Conservation (phyloP, 2,113 vertebrate species). For the Symphodus melops region DNA sequence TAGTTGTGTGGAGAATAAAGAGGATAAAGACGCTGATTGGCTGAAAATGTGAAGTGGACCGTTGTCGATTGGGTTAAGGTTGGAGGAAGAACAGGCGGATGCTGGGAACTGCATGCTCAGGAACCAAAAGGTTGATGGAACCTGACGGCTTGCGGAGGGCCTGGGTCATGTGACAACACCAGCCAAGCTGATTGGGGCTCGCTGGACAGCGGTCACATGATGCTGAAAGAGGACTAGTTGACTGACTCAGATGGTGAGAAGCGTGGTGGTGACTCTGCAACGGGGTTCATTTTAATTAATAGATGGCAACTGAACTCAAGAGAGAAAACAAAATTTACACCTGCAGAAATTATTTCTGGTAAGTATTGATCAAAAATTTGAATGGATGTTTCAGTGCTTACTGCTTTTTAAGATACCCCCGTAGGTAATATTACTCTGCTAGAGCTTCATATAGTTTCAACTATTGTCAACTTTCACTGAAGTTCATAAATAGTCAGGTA, state of each 20-base stretch:
- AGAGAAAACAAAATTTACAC: constrained; percentile 93
- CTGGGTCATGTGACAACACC: constrained; percentile 99
- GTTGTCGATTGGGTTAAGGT: constrained; percentile 97
- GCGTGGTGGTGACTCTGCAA: constrained; percentile 99
- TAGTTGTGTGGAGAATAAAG: constrained; percentile 96
- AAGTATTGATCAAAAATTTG: constrained; percentile 45
- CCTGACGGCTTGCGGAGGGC: constrained; percentile 97
- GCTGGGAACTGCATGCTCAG: constrained; percentile 99
- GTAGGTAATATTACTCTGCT: constrained; percentile 18
- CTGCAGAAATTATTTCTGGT: constrained; percentile 83
- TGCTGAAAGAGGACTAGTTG: constrained; percentile 99
- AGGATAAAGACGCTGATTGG: constrained; percentile 95
- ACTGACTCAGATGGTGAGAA: constrained; percentile 99
- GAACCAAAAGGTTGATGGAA: constrained; percentile 98
- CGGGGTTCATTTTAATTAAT: constrained; percentile 99
- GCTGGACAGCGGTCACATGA: constrained; percentile 99
- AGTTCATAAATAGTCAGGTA: too few relatives aligned
- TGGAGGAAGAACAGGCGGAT: constrained; percentile 90
- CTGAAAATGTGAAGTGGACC: constrained; percentile 95
- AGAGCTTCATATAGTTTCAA: constrained; percentile 27
- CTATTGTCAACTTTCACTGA: neutral
- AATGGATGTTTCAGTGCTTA: constrained; percentile 49
- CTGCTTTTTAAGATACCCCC: neutral
- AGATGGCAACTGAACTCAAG: constrained; percentile 92
- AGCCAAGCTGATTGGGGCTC: constrained; percentile 98